Evolutionary conservation across 2,888 invertebrate genomes (phyloP), one percentile per base, ranked within the genome.

Genomic region (Nowickia ferox): DNA sequence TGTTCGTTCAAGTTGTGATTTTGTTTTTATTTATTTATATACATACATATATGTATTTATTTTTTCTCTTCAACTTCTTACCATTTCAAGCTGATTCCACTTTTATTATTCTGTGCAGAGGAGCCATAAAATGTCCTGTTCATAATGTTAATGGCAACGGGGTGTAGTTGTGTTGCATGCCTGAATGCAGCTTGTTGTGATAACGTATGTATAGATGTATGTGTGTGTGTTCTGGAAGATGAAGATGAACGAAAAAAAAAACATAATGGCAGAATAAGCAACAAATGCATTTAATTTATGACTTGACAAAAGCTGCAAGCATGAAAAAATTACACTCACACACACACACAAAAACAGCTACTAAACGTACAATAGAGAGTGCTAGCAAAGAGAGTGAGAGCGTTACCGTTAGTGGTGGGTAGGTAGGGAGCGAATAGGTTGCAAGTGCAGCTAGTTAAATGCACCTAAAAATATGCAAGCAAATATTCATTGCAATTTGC

Each of bases 201-300:
- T 83, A 83, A 83, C 76, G 79, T 79, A 79, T 79, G 74, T 78
- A 69, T 59, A 55, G 74, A 80, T 30, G 4, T 4, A 30, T 30
- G 6, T 1, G 1, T 30, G 66, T 59, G 51, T 19, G 30, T 30
- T 30, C 30, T 30, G 13, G 40, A 53, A 57, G 19, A 51, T 13
- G 40, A 42, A 48, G 19, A 48, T 2, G 13, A 9, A 48, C 19
- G 6, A 48, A 22, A 68, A 51, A 40, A 53, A 17, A 55, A 72
- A 22, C 42, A 46, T 44, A 66, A 46, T 46, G 8, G 1, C 65
- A 59, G 30, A 59, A 57, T 44, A 15, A 76, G 65, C 82, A 82
- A 75, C 82, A 85, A 85, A 83, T 86, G 74, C 83, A 71, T 83
- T 83, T 86, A 86, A 86, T 86, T 86, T 86, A 86, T 79, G 78